Evolutionary conservation across 2,888 invertebrate genomes (phyloP), one percentile per base, ranked within the genome.

Genomic region (Thumatha senex): DNA sequence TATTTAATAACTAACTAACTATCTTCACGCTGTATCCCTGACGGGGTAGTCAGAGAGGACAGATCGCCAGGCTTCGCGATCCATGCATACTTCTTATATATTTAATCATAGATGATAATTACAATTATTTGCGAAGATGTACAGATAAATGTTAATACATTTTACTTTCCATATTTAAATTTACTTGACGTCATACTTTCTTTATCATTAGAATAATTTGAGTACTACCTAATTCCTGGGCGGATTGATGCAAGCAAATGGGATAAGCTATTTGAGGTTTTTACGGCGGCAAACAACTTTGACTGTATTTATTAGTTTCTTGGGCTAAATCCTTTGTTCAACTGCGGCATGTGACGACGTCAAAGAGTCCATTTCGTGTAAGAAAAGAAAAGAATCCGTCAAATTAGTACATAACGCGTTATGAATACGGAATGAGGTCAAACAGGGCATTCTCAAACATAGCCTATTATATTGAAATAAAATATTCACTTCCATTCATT

Each of bases 361-460:
- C 83, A 87, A 86, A 87, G 85, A 78, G 78, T 76, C 79, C 79
- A 79, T 84, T 84, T 79, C 80, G 74, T 82, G 72, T 76, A 74
- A 78, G 80, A 81, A 85, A 82, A 81, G 84, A 86, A 89, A 87
- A 82, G 84, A 80, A 80, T 80, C 77, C 85, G 83, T 88, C 86
- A 86, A 89, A 91, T 90, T 88, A 86, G 89, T 89, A 90, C 76
- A 88, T 89, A 89, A 79, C 87, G 75, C 82, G 83, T 69, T 80
- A 79, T 87, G 91, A 87, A 91, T 91, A 89, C 84, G 60, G 62
- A 90, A 90, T 89, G 89, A 90, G 90, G 89, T 88, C 86, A 86
- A 86, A 85, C 84, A 82, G 86, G 86, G 88, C 86, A 86, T 84
- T 86, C 80, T 81, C 80, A 83, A 85, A 85, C 80, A 82, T 66